Percentiles rank a stretch among this genome's conserved stretches.
Evolutionary conservation across 2,888 invertebrate genomes (phyloP).

Genomic region (Thymelicus sylvestris): DNA sequence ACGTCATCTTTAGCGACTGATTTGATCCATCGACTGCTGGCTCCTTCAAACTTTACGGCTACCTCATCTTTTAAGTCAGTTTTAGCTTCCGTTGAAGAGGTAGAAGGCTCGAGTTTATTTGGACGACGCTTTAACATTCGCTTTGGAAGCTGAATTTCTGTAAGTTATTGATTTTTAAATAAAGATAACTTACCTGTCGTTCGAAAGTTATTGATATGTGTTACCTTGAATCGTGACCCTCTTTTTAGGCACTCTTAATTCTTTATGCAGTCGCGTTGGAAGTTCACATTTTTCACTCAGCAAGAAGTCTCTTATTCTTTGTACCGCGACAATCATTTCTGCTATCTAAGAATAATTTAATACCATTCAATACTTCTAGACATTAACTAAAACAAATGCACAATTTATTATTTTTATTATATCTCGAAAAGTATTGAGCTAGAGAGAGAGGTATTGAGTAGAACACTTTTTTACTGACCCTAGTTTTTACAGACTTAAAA

Average conservation of each 20-base stretch:
- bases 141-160: constrained; percentile 19
- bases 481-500: too few relatives aligned
- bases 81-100: constrained; percentile 54
- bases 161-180: background rate
- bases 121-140: constrained; percentile 28
- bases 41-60: constrained; percentile 69
- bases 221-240: constrained; percentile 67
- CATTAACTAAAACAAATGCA: too few relatives aligned
- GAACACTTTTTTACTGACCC: too few relatives aligned
- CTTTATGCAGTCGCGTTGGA: constrained; percentile 49
- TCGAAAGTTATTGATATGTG: background rate
- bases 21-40: constrained; percentile 79
- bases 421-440: too few relatives aligned
- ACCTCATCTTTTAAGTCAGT: constrained; percentile 53
- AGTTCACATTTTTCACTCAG: constrained; percentile 70
- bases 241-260: constrained; percentile 57
- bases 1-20: constrained; percentile 74
- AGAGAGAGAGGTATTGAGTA: too few relatives aligned
- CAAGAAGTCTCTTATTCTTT: constrained; percentile 74
- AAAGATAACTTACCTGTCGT: background rate
- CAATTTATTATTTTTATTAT: too few relatives aligned
- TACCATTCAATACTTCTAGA: background rate
- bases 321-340: constrained; percentile 76
- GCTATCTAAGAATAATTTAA: constrained; percentile 60
- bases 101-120: constrained; percentile 56